Percentiles rank a stretch among this genome's conserved stretches.
Evolutionary conservation across 1,140 invertebrate genomes (phyloP).

Genomic region (Dysdera silvatica): DNA sequence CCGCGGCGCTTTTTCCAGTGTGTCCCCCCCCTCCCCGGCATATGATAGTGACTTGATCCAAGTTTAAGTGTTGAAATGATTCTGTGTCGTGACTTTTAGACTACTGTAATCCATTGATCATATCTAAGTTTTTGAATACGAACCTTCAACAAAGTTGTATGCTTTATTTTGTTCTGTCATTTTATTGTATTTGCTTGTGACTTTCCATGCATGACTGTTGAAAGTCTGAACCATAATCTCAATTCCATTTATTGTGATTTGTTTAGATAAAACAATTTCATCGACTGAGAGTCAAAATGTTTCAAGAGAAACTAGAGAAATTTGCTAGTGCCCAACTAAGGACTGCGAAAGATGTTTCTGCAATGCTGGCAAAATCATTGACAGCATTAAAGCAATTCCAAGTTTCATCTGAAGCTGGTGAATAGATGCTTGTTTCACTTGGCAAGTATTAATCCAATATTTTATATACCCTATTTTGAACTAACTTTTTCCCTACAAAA

Average conservation of each 20-base stretch:
- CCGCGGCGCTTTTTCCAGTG: too few species aligned
- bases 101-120: neutral
- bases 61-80: neutral
- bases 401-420: too few species aligned
- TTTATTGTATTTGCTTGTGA: neutral
- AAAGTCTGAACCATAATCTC: neutral
- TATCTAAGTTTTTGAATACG: neutral
- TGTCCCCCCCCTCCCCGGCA: too few species aligned
- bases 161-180: neutral
- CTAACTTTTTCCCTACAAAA: too few species aligned
- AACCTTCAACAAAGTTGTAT: neutral
- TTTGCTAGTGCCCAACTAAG: constrained; percentile 32
- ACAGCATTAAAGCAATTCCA: constrained; percentile 30
- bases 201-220: neutral
- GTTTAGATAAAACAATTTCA: constrained; percentile 36
- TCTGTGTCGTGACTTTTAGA: neutral
- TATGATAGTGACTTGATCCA: too few species aligned
- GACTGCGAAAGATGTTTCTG: constrained; percentile 29
- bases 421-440: too few species aligned
- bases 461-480: too few species aligned
- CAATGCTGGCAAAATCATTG: constrained; percentile 29
- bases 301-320: constrained; percentile 25
- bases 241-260: neutral
- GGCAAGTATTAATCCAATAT: too few species aligned
- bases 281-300: constrained; percentile 21